Base-by-base conservation (phyloP, 2,797 vertebrate genomes). In the Siniperca undulata region DNA sequence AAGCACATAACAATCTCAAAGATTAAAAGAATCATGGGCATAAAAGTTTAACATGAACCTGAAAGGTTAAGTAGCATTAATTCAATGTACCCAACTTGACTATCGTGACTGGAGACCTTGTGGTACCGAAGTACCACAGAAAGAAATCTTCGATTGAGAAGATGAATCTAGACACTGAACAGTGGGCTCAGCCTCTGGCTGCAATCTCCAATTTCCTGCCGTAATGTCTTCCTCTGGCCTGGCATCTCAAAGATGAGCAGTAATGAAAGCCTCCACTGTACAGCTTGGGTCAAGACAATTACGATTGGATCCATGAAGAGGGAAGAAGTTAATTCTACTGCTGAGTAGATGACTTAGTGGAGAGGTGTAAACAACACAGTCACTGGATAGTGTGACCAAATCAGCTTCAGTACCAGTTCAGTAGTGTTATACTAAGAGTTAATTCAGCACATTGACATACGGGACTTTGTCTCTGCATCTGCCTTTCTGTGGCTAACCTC, bases 401-500 rank as follows among this genome's bases (percentile, higher is more conserved):
- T 53, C 56, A 50, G 5, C 50, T 36, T 83, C 34, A 27, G 58
- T 24, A 60, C 62, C 66, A 73, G 69, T 78, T 79, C 64, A 74
- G 27, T 22, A 52, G 70, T 2, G 36, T 86, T 67, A 83, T 24
- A 74, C 20, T 22, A 71, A 70, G 76, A 85, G 80, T 85, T 80
- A 34, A 86, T 82, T 78, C 40, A 60, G 56, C 36, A 75, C 68
- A 24, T 59, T 78, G 68, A 86, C 81, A 80, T 53, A 42, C 55
- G 71, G 82, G 77, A 48, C 69, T 70, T 40, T 64, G 60, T 73
- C 64, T 84, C 69, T 77, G 69, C 81, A 72, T 89, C 89, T 90
- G 86, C 83, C 77, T 89, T 56, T 86, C 86, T 94, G 91, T 72
- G 89, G 93, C 81, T 91, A 92, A 91, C 81, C 90, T 92, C 88